Conservation (phyloP, 2,113 vertebrate species). For the Nicator chloris region DNA sequence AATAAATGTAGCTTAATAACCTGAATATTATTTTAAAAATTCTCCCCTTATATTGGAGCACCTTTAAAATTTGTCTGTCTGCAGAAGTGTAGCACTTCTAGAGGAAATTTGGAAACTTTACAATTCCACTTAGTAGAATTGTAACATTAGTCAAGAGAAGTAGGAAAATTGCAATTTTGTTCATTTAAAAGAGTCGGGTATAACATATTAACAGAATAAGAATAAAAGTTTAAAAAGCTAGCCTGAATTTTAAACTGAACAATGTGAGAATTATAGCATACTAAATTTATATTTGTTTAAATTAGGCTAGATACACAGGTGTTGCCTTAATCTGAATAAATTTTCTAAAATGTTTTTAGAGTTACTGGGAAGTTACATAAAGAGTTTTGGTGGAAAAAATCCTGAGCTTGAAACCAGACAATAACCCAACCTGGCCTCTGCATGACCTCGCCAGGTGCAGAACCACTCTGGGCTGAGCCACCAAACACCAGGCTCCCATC, state of each 20-base stretch:
- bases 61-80: background rate
- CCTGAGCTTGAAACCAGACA: background rate
- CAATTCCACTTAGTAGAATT: background rate
- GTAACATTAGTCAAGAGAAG: background rate
- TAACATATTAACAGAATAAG: background rate
- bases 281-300: background rate
- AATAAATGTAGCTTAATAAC: background rate
- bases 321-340: background rate
- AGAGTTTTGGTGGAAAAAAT: background rate
- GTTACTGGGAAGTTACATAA: background rate
- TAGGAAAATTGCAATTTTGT: background rate
- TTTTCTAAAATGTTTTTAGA: background rate
- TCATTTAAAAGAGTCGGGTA: background rate
- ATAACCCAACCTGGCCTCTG: rapidly evolving
- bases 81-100: background rate
- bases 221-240: background rate
- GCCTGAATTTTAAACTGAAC: background rate
- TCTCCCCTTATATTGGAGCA: background rate
- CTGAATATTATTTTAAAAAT: background rate
- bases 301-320: background rate
- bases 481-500: background rate
- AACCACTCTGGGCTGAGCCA: background rate
- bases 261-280: background rate
- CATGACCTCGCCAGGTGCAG: background rate
- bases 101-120: background rate